Evolutionary conservation across 2,888 invertebrate species (phyloP).

Genomic region (Pachydiplax longipennis): DNA sequence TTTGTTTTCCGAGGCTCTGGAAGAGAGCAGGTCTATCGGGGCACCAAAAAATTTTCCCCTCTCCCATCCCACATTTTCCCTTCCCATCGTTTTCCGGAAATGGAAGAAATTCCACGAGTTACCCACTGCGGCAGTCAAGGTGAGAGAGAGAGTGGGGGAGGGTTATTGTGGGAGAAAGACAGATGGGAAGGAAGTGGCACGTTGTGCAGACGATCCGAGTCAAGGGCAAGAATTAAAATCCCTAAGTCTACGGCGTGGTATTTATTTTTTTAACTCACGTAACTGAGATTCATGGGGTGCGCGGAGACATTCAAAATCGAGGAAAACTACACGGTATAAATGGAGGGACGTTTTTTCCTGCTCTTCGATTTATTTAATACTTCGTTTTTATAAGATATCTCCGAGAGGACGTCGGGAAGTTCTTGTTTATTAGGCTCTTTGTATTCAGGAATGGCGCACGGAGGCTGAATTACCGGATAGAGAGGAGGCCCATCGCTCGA

Average conservation of each 20-base stretch:
- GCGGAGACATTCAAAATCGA: background rate
- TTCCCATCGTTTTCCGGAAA: constrained; percentile 20
- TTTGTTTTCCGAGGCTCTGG: background rate
- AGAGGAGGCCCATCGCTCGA: too few relatives aligned
- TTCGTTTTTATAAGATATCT: too few relatives aligned
- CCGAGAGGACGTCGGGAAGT: too few relatives aligned
- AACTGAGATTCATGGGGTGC: background rate
- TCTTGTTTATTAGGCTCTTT: too few relatives aligned
- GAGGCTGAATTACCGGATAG: too few relatives aligned
- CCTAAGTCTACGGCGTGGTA: background rate
- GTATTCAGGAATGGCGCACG: too few relatives aligned
- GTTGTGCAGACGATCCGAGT: background rate
- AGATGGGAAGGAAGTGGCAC: constrained; percentile 1
- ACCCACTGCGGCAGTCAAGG: background rate
- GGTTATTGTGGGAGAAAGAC: background rate
- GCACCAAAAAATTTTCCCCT: background rate
- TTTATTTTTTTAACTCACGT: background rate
- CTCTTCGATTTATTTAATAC: too few relatives aligned
- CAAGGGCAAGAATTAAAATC: background rate
- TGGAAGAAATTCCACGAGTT: constrained; percentile 23
- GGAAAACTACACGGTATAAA: background rate
- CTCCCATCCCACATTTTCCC: background rate
- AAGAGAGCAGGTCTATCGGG: background rate
- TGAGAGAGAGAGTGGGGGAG: background rate
- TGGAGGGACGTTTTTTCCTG: background rate